Base-by-base conservation (phyloP, 2,888 invertebrate species). In the Morpho helenor region DNA sequence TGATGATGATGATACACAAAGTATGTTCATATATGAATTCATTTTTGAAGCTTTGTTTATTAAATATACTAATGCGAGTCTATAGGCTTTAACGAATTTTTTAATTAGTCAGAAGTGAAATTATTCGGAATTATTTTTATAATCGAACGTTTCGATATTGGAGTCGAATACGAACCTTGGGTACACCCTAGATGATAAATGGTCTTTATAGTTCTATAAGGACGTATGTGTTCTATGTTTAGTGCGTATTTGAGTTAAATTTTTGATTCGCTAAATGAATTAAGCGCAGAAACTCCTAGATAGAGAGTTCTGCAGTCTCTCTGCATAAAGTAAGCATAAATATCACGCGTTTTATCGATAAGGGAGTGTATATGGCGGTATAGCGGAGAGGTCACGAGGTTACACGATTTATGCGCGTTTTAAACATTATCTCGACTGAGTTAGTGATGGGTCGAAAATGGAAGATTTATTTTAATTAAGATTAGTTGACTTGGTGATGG, bases 291-390 rank as follows among this genome's bases (percentile, higher is more conserved):
- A 78, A 81, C 77, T 78, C 74, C 69, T 66, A 59, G 65, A 73
- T 68, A 67, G 72, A 73, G 78, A 77, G 79, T 82, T 74, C 75
- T 68, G 69, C 70, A 70, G 72, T 72, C 71, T 68, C 68, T 70
- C 73, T 74, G 80, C 75, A 82, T 82, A 80, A 82, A 82, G 83
- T 80, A 77, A 77, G 74, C 79, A 77, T 84, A 84, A 81, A 85
- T 86, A 82, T 77, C 69, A 66, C 63, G 68, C 72, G 68, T 70
- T 77, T 76, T 73, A 80, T 81, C 71, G 73, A 68, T 75, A 68
- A 68, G 73, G 76, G 57, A 54, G 56, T 56, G 74, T 49, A 23
- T 67, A 66, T 57, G 56, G 64, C 71, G 61, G 49, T 59, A n/a
- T 60, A 61, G 52, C 53, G 63, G 57, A 66, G 61, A 69, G 70